Base-by-base conservation (phyloP, 2,113 vertebrate genomes). In the Silurus glanis region DNA sequence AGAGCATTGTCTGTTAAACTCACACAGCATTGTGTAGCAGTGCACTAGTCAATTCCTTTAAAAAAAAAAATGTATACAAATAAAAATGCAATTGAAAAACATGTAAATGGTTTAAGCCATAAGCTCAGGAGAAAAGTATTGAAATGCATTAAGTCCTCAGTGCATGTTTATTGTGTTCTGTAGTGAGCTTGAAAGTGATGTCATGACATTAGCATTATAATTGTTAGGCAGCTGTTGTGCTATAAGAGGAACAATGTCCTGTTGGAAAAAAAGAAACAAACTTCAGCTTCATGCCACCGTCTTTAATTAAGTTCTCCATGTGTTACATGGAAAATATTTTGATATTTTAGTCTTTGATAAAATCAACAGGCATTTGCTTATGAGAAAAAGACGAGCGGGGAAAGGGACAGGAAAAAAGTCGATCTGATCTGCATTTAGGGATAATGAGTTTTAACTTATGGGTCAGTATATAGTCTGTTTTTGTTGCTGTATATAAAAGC, bases 401-500 rank as follows among this genome's bases (percentile, higher is more conserved):
- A 5, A 1, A 28, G 14, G 5, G 28, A 37, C 6, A 71, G 67
- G 2, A 13, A 37, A 69, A 14, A 16, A 4, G 1, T 69, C 45
- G 16, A 37, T 72, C 37, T 47, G 69, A 0, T 72, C 0, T 72
- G 8, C 12, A 37, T 37, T 13, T 64, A 47, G 47, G 7, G 37
- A 19, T 72, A 47, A 72, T 21, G 4, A 45, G 69, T 7, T 72
- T 55, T 76, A 53, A 55, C 16, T 55, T 55, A 55, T 14, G n/a
- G 84, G 67, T 25, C 61, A 55, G 5, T 79, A 85, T 47, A 67
- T 67, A 21, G 58, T 67, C 21, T 19, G 53, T 78, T 79, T 66
- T 78, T 67, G 19, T 56, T 51, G 9, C 28, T 17, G 0, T 16
- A 58, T 56, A 56, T 55, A 9, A 53, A 61, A 64, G 16, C 14